Conservation (phyloP, 1,140 invertebrate species). For the Drosophila bocqueti region DNA sequence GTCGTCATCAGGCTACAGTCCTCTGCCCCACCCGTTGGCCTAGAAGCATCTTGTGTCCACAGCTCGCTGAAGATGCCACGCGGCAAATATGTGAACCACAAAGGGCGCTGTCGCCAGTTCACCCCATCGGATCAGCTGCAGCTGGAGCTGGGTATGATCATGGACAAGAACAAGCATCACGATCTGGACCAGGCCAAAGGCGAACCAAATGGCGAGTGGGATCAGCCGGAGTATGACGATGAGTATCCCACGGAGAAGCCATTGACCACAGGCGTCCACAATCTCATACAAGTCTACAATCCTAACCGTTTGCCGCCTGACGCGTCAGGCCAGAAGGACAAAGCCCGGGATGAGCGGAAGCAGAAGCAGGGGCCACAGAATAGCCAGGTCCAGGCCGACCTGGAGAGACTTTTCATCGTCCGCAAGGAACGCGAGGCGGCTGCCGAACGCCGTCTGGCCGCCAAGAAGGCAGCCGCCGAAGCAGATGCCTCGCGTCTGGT, state of each 20-base stretch:
- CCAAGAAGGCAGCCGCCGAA: conserved; percentile 22
- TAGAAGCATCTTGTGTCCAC: background rate
- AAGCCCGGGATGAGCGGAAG: background rate
- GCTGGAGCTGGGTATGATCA: conserved; percentile 17
- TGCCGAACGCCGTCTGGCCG: conserved; percentile 52
- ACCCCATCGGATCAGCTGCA: conserved; percentile 48
- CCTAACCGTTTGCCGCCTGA: conserved; percentile 43
- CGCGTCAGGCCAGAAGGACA: background rate
- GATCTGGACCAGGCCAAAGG: background rate
- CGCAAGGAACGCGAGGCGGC: conserved; percentile 52
- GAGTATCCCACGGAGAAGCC: background rate
- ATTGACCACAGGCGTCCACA: conserved; percentile 3
- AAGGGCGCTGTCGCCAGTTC: conserved; percentile 56
- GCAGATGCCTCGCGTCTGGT: background rate
- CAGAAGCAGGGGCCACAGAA: background rate
- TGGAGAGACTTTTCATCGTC: conserved; percentile 46
- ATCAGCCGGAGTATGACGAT: background rate
- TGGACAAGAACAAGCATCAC: background rate
- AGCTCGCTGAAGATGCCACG: conserved; percentile 44
- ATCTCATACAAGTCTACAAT: conserved; percentile 52
- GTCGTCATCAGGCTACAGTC: background rate
- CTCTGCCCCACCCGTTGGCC: background rate
- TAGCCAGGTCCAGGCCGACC: conserved; percentile 30
- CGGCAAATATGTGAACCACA: conserved; percentile 48
- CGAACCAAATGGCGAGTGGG: background rate